phyloP scores from a whole-genome alignment of 2,113 vertebrate species.

The Sisor rabdophorus region DNA sequence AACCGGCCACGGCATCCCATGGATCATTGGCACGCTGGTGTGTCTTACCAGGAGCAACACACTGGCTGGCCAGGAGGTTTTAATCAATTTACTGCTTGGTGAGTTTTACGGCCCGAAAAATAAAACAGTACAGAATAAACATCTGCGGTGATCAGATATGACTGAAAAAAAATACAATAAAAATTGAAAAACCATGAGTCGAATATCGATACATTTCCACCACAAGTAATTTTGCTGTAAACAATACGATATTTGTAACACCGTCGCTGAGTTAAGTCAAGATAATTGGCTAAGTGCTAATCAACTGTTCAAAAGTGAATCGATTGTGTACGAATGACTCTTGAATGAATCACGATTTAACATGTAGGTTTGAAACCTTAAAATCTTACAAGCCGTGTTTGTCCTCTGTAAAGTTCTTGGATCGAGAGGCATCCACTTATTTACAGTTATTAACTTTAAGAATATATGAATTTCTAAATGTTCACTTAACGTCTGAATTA shows the following conservation, averaged over 20 bases:
- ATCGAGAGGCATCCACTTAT: not conserved
- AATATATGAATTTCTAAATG: not conserved
- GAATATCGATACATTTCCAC: no score
- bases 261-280: no score
- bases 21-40: conserved; percentile 81
- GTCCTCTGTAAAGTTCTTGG: not conserved
- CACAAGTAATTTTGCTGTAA: not conserved
- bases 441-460: not conserved
- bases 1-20: conserved; percentile 85
- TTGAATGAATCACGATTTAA: not conserved
- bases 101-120: conserved; percentile 51
- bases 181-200: no score
- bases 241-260: not conserved
- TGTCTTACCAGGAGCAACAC: conserved; percentile 88
- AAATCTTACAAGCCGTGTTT: not conserved
- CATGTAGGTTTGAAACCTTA: not conserved
- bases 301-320: not conserved
- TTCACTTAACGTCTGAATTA: not conserved
- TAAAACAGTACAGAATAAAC: not conserved
- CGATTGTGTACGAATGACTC: not conserved
- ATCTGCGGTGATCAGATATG: not conserved
- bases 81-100: conserved; percentile 91
- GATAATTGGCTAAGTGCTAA: not conserved
- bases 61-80: conserved; percentile 87
- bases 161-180: not conserved